These are phyloP conservation scores for Coremacera marginata DNA, from an alignment of 2,888 invertebrate species.

Conservation along the genomic window DNA sequence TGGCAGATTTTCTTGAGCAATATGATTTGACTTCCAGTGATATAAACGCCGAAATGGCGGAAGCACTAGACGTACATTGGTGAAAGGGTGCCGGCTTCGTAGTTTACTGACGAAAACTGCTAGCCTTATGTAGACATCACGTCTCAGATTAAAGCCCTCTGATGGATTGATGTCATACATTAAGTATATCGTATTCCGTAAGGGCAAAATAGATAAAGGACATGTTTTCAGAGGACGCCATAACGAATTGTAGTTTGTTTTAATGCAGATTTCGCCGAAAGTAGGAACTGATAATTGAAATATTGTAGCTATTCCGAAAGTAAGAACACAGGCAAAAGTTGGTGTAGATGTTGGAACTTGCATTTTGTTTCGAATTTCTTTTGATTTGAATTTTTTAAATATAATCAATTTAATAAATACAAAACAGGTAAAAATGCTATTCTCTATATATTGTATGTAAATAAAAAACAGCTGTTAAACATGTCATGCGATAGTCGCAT, in stretches of 20 bases:
- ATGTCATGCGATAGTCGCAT: too few species aligned
- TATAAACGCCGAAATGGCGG: conserved; percentile 93
- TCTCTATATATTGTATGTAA: too few species aligned
- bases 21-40: conserved; percentile 84
- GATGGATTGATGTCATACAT: conserved; percentile 95
- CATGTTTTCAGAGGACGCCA: conserved; percentile 12
- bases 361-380: background rate
- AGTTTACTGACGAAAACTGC: conserved; percentile 85
- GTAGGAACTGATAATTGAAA: background rate
- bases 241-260: background rate
- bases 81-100: conserved; percentile 69
- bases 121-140: conserved; percentile 95
- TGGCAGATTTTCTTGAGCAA: conserved; percentile 74
- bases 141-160: conserved; percentile 96
- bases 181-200: conserved; percentile 72
- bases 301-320: background rate
- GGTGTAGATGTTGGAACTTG: background rate
- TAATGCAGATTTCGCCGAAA: background rate
- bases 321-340: background rate
- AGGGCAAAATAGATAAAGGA: conserved; percentile 5
- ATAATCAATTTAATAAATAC: too few species aligned
- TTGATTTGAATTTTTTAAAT: background rate
- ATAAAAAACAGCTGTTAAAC: too few species aligned
- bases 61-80: conserved; percentile 79
- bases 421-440: too few species aligned